A percentile compares a stretch with the other conserved stretches of the same genome.
phyloP scores from a whole-genome alignment of 2,888 invertebrate genomes.

The Boloria euphrosyne region DNA sequence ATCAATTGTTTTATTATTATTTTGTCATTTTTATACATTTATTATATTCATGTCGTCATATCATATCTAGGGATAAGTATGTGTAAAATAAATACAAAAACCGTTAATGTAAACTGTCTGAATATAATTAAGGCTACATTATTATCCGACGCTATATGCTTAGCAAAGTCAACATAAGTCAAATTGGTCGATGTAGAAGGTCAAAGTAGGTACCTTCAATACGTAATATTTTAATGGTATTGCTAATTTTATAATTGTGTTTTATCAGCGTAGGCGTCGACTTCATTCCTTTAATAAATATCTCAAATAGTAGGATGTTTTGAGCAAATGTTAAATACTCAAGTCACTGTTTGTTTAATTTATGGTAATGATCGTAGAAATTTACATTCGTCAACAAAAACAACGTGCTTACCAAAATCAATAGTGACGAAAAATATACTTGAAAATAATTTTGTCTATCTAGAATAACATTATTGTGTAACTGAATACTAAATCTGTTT shows the following conservation, averaged over 20 bases:
- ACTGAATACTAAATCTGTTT: too few species aligned
- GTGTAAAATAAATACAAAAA: slow-evolving; percentile 10
- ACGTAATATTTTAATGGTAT: slow-evolving; percentile 44
- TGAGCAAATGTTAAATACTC: slow-evolving; percentile 46
- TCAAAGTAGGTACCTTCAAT: slow-evolving; percentile 42
- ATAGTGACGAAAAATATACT: neutral
- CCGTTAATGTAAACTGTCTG: slow-evolving; percentile 11
- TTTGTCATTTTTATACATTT: slow-evolving; percentile 7
- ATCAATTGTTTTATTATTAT: slow-evolving; percentile 10
- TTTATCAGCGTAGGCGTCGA: slow-evolving; percentile 48
- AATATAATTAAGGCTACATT: slow-evolving; percentile 23
- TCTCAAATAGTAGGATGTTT: slow-evolving; percentile 43
- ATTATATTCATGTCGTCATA: neutral
- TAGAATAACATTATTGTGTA: too few species aligned
- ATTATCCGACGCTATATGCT: slow-evolving; percentile 28
- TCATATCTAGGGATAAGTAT: neutral
- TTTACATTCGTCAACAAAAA: slow-evolving; percentile 42
- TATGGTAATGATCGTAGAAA: slow-evolving; percentile 41
- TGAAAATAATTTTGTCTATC: too few species aligned
- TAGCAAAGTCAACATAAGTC: slow-evolving; percentile 35
- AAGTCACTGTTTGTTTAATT: slow-evolving; percentile 45
- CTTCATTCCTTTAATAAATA: slow-evolving; percentile 45
- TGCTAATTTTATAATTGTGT: slow-evolving; percentile 53
- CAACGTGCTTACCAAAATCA: slow-evolving; percentile 35
- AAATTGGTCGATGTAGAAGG: slow-evolving; percentile 45